phyloP scores from a whole-genome alignment of 2,113 vertebrate species.

The Aspiorhynchus laticeps region DNA sequence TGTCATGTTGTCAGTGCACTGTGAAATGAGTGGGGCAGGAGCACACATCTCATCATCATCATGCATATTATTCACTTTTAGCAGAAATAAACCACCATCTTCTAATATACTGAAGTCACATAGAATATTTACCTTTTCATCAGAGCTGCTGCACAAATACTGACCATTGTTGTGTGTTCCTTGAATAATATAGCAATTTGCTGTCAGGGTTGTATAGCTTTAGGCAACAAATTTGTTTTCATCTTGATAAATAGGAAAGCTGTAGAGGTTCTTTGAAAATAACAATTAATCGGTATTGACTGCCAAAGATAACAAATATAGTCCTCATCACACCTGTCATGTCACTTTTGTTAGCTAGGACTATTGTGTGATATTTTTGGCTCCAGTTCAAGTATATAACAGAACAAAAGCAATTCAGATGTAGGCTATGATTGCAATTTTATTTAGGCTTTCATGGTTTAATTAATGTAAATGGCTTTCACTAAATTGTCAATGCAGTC shows the following conservation, averaged over 20 bases:
- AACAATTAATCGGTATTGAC: neutral
- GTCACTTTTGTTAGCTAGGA: neutral
- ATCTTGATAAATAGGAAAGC: neutral
- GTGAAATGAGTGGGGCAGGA: conserved; percentile 20
- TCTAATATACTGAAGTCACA: neutral
- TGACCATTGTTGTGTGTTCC: neutral
- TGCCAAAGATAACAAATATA: neutral
- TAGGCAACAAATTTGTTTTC: neutral
- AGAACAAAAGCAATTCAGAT: neutral
- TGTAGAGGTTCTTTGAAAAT: neutral
- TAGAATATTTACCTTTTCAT: neutral
- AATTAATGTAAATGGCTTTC: conserved; percentile 2
- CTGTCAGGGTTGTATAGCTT: neutral
- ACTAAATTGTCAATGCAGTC: neutral
- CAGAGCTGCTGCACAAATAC: neutral
- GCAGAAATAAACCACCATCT: neutral
- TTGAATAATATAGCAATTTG: conserved; percentile 12
- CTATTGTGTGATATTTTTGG: neutral
- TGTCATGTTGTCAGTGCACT: conserved; percentile 14
- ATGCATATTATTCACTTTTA: neutral
- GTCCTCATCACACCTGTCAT: conserved; percentile 1
- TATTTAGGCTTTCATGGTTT: neutral
- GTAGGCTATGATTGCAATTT: neutral
- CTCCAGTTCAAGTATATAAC: neutral
- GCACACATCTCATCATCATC: neutral